phyloP scores from a whole-genome alignment of 2,888 invertebrate genomes.

The Hybos culiciformis region DNA sequence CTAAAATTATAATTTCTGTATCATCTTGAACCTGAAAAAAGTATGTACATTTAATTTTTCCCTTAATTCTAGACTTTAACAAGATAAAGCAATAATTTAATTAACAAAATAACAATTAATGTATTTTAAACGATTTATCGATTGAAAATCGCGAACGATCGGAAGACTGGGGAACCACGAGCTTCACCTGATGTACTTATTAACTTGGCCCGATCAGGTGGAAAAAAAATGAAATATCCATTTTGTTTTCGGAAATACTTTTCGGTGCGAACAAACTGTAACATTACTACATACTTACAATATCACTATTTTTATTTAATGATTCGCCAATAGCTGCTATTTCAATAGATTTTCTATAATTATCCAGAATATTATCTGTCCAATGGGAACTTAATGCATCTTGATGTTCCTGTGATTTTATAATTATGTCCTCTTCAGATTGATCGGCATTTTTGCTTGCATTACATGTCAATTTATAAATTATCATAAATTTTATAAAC shows the following conservation, averaged over 20 bases:
- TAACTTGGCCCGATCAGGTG: no score
- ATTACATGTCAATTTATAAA: constrained; percentile 26
- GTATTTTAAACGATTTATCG: neutral
- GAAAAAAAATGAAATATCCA: no score
- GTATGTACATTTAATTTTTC: neutral
- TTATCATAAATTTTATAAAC: constrained; percentile 23
- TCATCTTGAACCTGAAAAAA: constrained; percentile 10
- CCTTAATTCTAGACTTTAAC: neutral
- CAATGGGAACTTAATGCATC: no score
- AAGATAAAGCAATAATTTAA: no score
- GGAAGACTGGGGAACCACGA: no score
- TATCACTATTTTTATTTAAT: constrained; percentile 13
- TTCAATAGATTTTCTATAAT: constrained; percentile 22
- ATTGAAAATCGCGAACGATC: no score
- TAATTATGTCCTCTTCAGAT: constrained; percentile 21
- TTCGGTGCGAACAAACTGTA: no score
- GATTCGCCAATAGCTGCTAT: constrained; percentile 22
- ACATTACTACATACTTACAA: no score
- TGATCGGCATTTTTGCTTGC: constrained; percentile 11
- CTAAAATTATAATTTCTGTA: constrained; percentile 18
- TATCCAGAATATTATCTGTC: constrained; percentile 23
- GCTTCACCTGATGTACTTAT: no score
- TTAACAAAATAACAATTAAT: no score
- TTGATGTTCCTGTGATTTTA: constrained; percentile 13
- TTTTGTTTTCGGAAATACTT: no score